These are phyloP conservation scores for Meloidogyne exigua DNA, from an alignment of 1,140 invertebrate species.

Conservation along the genomic window DNA sequence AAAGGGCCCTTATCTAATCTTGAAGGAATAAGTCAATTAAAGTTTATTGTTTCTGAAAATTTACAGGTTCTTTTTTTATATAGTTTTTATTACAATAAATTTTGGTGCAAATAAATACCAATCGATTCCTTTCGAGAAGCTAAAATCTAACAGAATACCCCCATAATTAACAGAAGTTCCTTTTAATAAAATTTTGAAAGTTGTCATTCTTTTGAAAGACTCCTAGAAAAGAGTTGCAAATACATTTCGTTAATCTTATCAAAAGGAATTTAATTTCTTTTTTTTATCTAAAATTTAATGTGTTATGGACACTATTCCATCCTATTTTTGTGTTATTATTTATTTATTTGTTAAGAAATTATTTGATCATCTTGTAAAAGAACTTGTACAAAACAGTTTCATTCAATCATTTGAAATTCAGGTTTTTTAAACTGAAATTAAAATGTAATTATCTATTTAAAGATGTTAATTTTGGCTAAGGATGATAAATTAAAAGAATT, in stretches of 20 bases:
- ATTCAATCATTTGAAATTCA: conserved; percentile 58
- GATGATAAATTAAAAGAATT: conserved; percentile 29
- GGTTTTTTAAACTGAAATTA: conserved; percentile 34
- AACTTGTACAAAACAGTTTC: conserved; percentile 50
- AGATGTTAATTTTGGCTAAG: conserved; percentile 46
- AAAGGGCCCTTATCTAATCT: conserved; percentile 54
- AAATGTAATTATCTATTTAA: conserved; percentile 20
- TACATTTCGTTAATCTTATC: no score
- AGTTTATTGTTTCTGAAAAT: conserved; percentile 40
- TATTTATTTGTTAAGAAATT: conserved; percentile 24
- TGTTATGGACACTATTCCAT: no score
- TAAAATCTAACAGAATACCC: no score
- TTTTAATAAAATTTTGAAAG: no score
- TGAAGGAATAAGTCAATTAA: conserved; percentile 52
- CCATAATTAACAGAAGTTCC: no score
- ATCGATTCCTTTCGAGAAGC: no score
- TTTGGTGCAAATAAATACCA: no score
- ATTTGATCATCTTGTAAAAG: conserved; percentile 48
- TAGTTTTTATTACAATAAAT: no score
- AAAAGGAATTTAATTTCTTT: no score
- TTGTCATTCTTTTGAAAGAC: no score
- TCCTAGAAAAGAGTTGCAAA: no score
- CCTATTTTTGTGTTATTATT: conserved; percentile 1
- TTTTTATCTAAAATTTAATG: no score
- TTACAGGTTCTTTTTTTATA: conserved; percentile 29